Evolutionary conservation across 2,888 invertebrate species (phyloP).

Genomic region (Nemapogon koenigi): DNA sequence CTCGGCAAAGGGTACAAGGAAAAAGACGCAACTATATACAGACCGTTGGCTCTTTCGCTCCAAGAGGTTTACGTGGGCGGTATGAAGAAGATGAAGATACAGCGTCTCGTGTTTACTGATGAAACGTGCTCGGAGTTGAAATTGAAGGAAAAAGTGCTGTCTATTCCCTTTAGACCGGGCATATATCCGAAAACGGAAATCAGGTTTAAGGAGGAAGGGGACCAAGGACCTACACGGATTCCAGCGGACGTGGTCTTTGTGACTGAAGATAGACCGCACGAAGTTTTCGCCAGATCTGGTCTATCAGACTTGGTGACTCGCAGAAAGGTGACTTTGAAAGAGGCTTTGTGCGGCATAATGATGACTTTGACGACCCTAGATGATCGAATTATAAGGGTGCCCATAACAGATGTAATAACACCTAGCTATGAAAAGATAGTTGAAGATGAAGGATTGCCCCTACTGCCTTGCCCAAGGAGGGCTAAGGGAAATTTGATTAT

Average conservation of each 20-base stretch:
- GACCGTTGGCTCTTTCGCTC: conserved; percentile 54
- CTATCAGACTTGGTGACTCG: conserved; percentile 70
- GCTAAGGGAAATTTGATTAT: conserved; percentile 75
- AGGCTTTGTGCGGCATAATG: conserved; percentile 74
- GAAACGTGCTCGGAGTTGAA: conserved; percentile 68
- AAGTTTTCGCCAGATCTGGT: conserved; percentile 68
- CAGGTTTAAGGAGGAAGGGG: conserved; percentile 79
- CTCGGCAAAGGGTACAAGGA: conserved; percentile 68
- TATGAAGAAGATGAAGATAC: conserved; percentile 84
- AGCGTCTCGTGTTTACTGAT: conserved; percentile 71
- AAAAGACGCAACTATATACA: conserved; percentile 57
- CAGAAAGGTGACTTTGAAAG: conserved; percentile 67
- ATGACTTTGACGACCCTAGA: conserved; percentile 75
- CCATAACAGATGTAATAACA: conserved; percentile 74
- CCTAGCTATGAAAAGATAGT: conserved; percentile 74
- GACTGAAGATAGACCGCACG: conserved; percentile 74
- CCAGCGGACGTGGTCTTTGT: conserved; percentile 80
- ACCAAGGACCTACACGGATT: conserved; percentile 75
- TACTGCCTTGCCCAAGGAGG: conserved; percentile 63
- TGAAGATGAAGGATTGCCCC: conserved; percentile 76
- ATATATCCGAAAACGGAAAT: conserved; percentile 75
- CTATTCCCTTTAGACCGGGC: conserved; percentile 77
- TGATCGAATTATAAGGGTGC: conserved; percentile 69
- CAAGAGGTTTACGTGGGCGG: conserved; percentile 74
- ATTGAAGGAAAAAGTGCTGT: conserved; percentile 74